Evolutionary conservation across 2,113 vertebrate genomes (phyloP), one percentile per base, ranked within the genome.

Genomic region (Malurus melanocephalus): DNA sequence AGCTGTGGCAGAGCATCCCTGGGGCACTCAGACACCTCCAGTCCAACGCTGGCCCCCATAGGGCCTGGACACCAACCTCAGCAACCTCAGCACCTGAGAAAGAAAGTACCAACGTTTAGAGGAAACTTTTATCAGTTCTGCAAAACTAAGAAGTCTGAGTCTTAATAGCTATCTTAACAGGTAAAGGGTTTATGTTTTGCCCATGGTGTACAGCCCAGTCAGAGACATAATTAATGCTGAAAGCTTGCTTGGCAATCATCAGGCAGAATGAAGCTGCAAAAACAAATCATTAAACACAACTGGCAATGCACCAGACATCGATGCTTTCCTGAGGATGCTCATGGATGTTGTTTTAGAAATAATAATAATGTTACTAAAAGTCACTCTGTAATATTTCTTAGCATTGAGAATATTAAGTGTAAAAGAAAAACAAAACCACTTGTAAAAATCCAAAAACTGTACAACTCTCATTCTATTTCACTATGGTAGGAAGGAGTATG

Each of bases 11-110:
- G 53, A 85, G 66, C 79, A 94, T 80, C 80, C 81, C 88, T 59
- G 67, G 28, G 87, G 49, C 59, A 69, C 68, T 93, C 80, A 64
- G 95, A 88, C 46, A 93, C 71, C 95, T 96, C 85, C 75, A 84
- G 90, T 85, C 95, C 92, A 96, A 89, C 3, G 11, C 84, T 74
- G 93, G 83, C 55, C 42, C 60, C 48, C 27, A 22, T 77, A 87
- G 81, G 64, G 49, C 24, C 0, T 1, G 21, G 35, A 21, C 71
- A 35, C 38, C 38, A 38, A 38, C 38, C 38, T 38, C 38, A 53
- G 49, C 72, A 56, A 81, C 52, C 51, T 94, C 87, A 91, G 53
- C 3, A 1, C 64, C 97, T 98, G 90, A 82, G 95, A 95, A 94
- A 89, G 16, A 92, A 88, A 97, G 87, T 62, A 72, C 18, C 52